These are phyloP conservation scores for Megaptera novaeangliae DNA, from an alignment of 2,113 vertebrate species.

Conservation along the genomic window DNA sequence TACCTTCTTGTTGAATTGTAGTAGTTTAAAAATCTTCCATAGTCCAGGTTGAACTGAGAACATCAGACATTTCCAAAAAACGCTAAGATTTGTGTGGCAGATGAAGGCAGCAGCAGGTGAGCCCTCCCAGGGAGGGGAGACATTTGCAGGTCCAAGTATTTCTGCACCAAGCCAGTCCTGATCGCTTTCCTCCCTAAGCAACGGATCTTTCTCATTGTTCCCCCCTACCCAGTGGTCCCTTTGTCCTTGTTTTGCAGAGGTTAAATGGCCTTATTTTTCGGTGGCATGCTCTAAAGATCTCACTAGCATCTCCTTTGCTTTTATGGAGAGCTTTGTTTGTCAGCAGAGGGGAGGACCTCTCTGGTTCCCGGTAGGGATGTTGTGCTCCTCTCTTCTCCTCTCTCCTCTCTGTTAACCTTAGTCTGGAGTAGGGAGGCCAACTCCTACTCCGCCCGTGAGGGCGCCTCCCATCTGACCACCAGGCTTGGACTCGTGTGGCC, in stretches of 20 bases:
- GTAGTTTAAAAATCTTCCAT: not conserved
- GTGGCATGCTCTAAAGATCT: not conserved
- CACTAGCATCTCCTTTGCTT: not conserved
- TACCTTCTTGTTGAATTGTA: not conserved
- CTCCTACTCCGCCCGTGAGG: not conserved
- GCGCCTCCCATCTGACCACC: not conserved
- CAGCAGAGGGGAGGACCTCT: not conserved
- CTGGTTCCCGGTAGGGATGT: not conserved
- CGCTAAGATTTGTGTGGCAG: not conserved
- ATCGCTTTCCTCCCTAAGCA: not conserved
- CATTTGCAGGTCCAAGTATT: too few relatives aligned
- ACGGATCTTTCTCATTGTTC: not conserved
- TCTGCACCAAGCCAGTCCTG: not conserved
- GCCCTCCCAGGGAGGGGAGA: not conserved
- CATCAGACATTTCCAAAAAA: not conserved
- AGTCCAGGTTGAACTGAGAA: not conserved
- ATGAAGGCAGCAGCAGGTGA: not conserved
- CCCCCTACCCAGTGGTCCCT: not conserved
- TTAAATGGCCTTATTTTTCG: not conserved
- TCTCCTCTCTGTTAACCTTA: not conserved
- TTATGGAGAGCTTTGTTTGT: not conserved
- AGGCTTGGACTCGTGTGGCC: not conserved
- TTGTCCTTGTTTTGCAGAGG: not conserved
- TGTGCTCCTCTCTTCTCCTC: too few relatives aligned
- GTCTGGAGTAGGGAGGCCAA: fast-evolving